Evolutionary conservation across 1,140 invertebrate species (phyloP), one percentile per base, ranked within the genome.

Genomic region (Drosophila pruinosa): DNA sequence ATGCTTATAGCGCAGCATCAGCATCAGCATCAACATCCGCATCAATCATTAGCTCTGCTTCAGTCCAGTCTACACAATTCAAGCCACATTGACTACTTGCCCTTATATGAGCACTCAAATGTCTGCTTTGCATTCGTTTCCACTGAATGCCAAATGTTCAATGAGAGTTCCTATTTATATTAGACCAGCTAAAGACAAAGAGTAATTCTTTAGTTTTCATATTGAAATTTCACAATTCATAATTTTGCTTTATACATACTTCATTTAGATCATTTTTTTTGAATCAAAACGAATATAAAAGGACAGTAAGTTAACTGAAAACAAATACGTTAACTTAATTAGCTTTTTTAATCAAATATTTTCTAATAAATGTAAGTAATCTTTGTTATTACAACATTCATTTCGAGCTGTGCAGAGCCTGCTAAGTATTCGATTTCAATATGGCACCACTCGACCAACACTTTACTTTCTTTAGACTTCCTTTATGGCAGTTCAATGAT

Each of bases 41-140:
- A 59, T 76, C 80, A 85, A 85, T 85, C 80, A 81, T 70, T 67
- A 63, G 68, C 64, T 58, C 52, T 6, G 48, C 56, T 36, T 8
- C 36, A 48, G 36, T 15, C 43, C 19, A 19, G 31, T 52, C 50
- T 64, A 56, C 67, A 63, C 41, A 56, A 58, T 43, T 21, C 26
- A 17, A 31, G 28, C 21, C 24, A 45, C 41, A 50, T 68, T 68
- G 28, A 36, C 36, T 61, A 24, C 38, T 52, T 53, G 45, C 50
- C 43, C 19, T 50, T 31, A 50, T 50, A 26, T 14, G 17, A n/a
- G 3, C 12, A 31, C 14, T 31, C 24, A 8, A 10, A 1, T 31
- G 24, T 50, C 47, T 28, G 47, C 24, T 31, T 15, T 4, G 4
- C 22, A 21, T 45, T 36, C 17, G 21, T 26, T 57, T 52, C 21